These are phyloP conservation scores for Cacatua alba DNA, from an alignment of 2,113 vertebrate species.

Conservation along the genomic window DNA sequence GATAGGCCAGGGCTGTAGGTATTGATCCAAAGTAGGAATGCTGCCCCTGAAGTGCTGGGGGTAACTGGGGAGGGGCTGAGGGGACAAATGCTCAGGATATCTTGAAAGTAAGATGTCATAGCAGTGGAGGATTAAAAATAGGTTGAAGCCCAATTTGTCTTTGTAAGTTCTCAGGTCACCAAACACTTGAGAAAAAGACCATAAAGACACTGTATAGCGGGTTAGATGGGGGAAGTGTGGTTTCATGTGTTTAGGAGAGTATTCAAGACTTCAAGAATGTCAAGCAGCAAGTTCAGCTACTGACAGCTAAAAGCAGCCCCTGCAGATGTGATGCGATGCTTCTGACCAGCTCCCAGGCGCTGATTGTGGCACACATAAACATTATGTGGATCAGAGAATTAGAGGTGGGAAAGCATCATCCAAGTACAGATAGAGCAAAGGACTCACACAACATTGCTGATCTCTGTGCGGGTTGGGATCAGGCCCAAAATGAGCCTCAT, in stretches of 20 bases:
- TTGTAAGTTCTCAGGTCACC: neutral
- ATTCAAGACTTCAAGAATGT: neutral
- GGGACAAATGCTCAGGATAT: neutral
- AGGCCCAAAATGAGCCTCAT: accelerated
- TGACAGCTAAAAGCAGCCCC: neutral
- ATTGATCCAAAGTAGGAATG: neutral
- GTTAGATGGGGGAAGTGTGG: neutral
- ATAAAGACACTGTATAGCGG: neutral
- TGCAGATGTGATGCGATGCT: neutral
- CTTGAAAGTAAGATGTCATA: neutral
- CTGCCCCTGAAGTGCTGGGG: neutral
- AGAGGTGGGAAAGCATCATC: neutral
- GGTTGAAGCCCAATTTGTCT: neutral
- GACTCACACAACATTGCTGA: accelerated
- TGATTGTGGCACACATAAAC: accelerated
- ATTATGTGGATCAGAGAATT: accelerated
- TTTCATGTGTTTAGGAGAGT: neutral
- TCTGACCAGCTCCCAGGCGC: neutral
- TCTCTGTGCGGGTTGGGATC: neutral
- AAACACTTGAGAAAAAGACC: neutral
- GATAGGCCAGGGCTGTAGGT: neutral
- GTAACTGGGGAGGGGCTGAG: neutral
- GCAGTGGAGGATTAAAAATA: neutral
- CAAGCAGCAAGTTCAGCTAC: neutral
- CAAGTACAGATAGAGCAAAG: neutral